Percentiles rank a stretch among this genome's conserved stretches.
Conservation (phyloP, 2,888 invertebrate genomes). For the Ametastegia equiseti region DNA sequence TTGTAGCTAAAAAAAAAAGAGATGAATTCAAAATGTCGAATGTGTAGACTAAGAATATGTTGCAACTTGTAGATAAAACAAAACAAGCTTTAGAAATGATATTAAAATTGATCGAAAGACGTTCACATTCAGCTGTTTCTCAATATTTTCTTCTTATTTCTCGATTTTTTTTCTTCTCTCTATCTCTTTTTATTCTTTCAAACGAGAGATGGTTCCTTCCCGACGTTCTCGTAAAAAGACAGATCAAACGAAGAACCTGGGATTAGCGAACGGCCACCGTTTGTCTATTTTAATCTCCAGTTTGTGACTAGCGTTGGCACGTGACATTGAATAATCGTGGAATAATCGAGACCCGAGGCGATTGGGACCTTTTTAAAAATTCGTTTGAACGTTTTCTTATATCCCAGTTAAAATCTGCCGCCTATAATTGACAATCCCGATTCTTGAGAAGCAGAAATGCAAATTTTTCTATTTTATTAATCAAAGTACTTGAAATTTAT, state of each 20-base stretch:
- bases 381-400: not conserved
- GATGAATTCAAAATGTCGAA: no score
- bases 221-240: not conserved
- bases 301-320: slow-evolving; percentile 2
- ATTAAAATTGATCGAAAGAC: no score
- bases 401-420: not conserved
- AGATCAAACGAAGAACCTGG: not conserved
- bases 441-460: no score
- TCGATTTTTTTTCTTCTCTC: not conserved
- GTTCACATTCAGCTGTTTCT: not conserved
- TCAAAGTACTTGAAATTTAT: no score
- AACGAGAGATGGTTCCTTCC: not conserved
- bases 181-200: no score
- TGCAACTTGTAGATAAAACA: no score
- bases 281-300: slow-evolving; percentile 9
- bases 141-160: not conserved
- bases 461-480: no score
- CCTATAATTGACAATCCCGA: no score
- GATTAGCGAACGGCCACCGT: slow-evolving; percentile 12
- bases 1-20: no score
- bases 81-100: no score
- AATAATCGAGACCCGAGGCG: not conserved
- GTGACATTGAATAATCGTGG: slow-evolving; percentile 23
- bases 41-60: no score
- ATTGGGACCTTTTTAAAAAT: not conserved